Evolutionary conservation across 2,797 vertebrate genomes (phyloP).

Genomic region (Oreortyx pictus): DNA sequence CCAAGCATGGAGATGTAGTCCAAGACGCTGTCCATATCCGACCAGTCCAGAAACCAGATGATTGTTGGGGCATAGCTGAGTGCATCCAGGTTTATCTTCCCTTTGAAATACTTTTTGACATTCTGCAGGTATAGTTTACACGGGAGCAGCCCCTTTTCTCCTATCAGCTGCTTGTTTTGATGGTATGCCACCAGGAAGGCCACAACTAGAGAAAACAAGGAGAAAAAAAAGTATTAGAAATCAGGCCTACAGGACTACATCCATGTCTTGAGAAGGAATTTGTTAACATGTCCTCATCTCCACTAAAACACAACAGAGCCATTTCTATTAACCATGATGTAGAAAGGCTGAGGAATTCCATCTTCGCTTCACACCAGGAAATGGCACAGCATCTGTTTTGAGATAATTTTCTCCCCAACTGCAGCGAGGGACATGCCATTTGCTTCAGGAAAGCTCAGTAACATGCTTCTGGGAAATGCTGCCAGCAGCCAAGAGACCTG

Average conservation of each 20-base stretch:
- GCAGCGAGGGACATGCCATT: neutral
- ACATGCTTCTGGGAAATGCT: neutral
- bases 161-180: slow-evolving; percentile 96
- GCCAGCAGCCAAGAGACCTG: neutral
- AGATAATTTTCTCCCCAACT: neutral
- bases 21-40: slow-evolving; percentile 87
- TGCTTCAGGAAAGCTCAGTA: neutral
- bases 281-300: neutral
- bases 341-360: neutral
- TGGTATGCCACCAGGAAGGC: slow-evolving; percentile 90
- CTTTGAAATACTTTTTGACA: slow-evolving; percentile 87
- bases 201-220: slow-evolving; percentile 76
- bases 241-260: neutral
- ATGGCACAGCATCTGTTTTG: neutral
- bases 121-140: slow-evolving; percentile 85
- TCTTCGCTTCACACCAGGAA: neutral
- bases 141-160: slow-evolving; percentile 88
- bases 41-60: slow-evolving; percentile 93
- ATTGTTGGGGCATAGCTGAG: slow-evolving; percentile 87
- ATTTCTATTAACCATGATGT: neutral
- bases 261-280: neutral
- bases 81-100: slow-evolving; percentile 81
- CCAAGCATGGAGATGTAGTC: slow-evolving; percentile 86
- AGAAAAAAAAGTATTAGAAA: neutral
- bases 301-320: neutral